A percentile compares a stretch with the other conserved stretches of the same genome.
Conservation (phyloP, 2,113 vertebrate species). For the Connochaetes taurinus region DNA sequence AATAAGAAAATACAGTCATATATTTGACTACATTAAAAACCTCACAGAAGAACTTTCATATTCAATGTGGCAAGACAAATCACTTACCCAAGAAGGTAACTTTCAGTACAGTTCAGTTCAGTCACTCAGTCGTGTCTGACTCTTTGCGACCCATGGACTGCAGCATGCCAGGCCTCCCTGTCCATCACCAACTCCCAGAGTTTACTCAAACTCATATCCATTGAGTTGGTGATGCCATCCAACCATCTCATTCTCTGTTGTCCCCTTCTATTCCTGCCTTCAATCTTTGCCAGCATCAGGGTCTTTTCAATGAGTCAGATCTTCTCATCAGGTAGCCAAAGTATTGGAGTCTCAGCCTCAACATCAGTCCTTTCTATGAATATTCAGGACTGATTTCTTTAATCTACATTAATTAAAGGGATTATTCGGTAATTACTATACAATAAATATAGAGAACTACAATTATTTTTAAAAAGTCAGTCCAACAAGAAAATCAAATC, state of each 20-base stretch:
- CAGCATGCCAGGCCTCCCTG: background rate
- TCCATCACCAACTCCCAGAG: background rate
- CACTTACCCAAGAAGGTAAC: background rate
- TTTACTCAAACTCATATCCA: background rate
- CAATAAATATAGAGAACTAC: background rate
- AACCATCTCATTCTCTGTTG: background rate
- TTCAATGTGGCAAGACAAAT: background rate
- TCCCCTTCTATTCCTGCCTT: accelerated
- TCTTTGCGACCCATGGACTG: background rate
- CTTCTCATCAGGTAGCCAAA: background rate
- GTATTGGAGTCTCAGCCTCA: background rate
- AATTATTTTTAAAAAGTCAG: background rate
- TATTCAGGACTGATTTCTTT: background rate
- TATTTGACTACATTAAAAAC: background rate
- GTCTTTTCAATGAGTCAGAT: background rate
- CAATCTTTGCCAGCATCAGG: background rate
- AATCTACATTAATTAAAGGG: background rate
- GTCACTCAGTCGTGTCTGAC: background rate
- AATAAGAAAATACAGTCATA: background rate
- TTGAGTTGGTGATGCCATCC: background rate
- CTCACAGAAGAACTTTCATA: background rate
- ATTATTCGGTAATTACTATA: background rate
- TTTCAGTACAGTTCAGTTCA: background rate
- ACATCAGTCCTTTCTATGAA: background rate
- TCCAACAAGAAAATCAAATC: background rate